Base-by-base conservation (phyloP, 2,888 invertebrate genomes). In the Sminthurides aquaticus region DNA sequence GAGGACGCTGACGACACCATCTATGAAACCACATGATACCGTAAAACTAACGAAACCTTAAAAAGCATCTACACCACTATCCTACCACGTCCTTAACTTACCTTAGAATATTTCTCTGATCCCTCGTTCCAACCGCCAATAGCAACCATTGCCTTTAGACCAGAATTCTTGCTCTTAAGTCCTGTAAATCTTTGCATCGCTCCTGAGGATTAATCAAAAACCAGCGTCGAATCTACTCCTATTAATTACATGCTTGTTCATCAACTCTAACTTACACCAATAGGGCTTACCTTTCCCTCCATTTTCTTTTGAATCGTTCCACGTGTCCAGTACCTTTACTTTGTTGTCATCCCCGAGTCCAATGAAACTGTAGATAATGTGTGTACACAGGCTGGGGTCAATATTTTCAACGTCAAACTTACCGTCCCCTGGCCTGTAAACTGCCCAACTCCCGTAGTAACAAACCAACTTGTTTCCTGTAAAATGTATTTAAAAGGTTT, bases 1-100 rank as follows among this genome's bases (percentile, higher is more conserved):
- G 78, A 69, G 0, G 65, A 62, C 1, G 82, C 74, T 56, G 77
- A 78, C 11, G 79, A 79, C 26, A 80, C 81, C 76, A 78, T 77
- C 69, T 78, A n/a, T n/a, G 73, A 68, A 57, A 67, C 8, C 43
- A 34, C 15, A 11, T 34, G 43, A n/a, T n/a, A n/a, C 43, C 15
- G 43, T 11, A 34, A 34, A 34, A 11, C 43, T 34, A n/a, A n/a
- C n/a, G n/a, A n/a, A n/a, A n/a, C n/a, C n/a, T n/a, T n/a, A n/a
- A n/a, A n/a, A n/a, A n/a, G n/a, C n/a, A n/a, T n/a, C n/a, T n/a
- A n/a, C n/a, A n/a, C n/a, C n/a, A n/a, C n/a, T n/a, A n/a, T n/a
- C n/a, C 8, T 34, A 34, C 5, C 43, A 15, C 5, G 43, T 11
- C 5, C 15, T 34, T 34, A 34, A 34, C 43, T 34, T 34, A 34